phyloP scores from a whole-genome alignment of 1,140 invertebrate genomes.

The Halotydeus destructor region DNA sequence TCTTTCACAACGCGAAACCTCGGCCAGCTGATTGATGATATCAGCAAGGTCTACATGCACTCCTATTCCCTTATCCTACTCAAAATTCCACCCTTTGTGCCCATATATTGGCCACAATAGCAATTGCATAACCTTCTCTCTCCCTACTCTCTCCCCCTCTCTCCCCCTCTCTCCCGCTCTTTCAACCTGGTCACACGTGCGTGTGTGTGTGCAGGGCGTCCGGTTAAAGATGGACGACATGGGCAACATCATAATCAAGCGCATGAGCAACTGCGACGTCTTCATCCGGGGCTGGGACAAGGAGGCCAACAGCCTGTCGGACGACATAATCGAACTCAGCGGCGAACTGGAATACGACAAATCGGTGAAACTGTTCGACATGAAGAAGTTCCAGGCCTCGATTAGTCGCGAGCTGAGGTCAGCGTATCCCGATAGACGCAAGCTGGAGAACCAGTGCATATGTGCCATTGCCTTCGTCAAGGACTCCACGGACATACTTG shows the following conservation, averaged over 20 bases:
- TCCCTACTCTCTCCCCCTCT: too few relatives aligned
- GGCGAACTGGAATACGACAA: slow-evolving; percentile 69
- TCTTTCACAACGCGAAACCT: not conserved
- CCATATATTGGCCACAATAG: not conserved
- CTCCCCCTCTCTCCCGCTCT: too few relatives aligned
- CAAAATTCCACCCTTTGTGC: not conserved
- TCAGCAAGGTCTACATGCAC: not conserved
- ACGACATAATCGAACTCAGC: slow-evolving; percentile 63
- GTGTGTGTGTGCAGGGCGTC: slow-evolving; percentile 42
- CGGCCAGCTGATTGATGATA: not conserved
- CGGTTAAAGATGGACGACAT: slow-evolving; percentile 89
- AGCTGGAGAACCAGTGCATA: slow-evolving; percentile 71
- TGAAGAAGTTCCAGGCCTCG: slow-evolving; percentile 87
- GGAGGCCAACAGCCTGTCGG: slow-evolving; percentile 31
- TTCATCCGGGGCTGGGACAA: slow-evolving; percentile 36
- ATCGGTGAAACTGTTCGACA: slow-evolving; percentile 86
- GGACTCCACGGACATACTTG: slow-evolving; percentile 56
- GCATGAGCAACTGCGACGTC: slow-evolving; percentile 72
- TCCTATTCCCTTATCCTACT: not conserved
- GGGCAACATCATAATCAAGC: slow-evolving; percentile 76
- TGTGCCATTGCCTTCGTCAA: slow-evolving; percentile 74
- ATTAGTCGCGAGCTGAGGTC: slow-evolving; percentile 56
- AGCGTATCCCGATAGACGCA: slow-evolving; percentile 64
- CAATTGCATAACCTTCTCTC: slow-evolving; percentile 4
- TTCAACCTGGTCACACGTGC: too few relatives aligned